Percentiles rank a stretch among this genome's conserved stretches.
Evolutionary conservation across 2,113 vertebrate species (phyloP).

Genomic region (Lophotis ruficrista): DNA sequence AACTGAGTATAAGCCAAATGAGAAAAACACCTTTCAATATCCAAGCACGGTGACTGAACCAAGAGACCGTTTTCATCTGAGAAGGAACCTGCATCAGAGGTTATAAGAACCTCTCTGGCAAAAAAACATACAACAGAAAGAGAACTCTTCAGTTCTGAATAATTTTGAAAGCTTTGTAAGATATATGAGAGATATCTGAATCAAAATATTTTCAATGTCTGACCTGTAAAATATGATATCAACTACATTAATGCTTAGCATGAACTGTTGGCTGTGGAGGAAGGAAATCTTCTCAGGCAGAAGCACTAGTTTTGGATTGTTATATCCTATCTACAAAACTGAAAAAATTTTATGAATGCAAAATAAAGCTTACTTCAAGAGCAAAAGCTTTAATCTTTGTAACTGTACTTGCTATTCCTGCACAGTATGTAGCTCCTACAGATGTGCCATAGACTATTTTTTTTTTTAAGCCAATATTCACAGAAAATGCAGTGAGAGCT

Average conservation of each 20-base stretch:
- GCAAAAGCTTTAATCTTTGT: background rate
- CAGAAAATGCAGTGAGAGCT: background rate
- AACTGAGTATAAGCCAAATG: background rate
- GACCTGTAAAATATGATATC: background rate
- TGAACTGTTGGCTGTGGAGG: background rate
- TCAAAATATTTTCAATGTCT: background rate
- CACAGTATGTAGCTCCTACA: background rate
- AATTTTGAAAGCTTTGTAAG: background rate
- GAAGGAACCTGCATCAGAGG: background rate
- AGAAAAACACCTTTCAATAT: constrained; percentile 10
- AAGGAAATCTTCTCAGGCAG: background rate
- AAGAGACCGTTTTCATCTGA: background rate
- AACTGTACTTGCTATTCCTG: background rate
- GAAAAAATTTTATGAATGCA: background rate
- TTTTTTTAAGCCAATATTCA: background rate
- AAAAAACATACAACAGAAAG: background rate
- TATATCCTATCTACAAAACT: background rate
- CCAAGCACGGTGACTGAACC: background rate
- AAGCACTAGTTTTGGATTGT: background rate
- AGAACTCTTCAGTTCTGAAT: background rate
- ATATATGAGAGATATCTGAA: background rate
- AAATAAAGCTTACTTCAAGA: background rate
- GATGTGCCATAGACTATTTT: background rate
- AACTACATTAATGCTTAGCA: background rate
- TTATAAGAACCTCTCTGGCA: background rate